phyloP scores from a whole-genome alignment of 2,797 vertebrate species.

The Aeoliscus strigatus region DNA sequence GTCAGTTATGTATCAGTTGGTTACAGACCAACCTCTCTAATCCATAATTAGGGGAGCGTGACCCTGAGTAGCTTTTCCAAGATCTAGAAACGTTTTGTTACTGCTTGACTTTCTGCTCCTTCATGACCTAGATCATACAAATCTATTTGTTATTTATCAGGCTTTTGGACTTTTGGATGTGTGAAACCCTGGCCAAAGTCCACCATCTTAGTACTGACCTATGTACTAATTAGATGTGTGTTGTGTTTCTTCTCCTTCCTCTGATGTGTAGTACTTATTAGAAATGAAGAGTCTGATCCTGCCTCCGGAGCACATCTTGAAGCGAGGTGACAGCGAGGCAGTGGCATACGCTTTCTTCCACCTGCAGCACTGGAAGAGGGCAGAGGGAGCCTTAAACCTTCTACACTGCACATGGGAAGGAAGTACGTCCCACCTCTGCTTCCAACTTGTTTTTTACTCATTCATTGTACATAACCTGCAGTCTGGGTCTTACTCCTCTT shows the following conservation, averaged over 20 bases:
- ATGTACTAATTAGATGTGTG: slow-evolving; percentile 2
- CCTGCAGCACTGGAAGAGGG: slow-evolving; percentile 97
- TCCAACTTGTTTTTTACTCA: no score
- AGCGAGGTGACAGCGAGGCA: slow-evolving; percentile 96
- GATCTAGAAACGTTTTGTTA: no score
- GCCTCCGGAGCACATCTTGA: slow-evolving; percentile 96
- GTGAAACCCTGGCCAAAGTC: neutral
- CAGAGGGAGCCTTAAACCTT: slow-evolving; percentile 95
- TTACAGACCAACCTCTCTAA: no score
- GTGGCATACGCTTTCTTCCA: slow-evolving; percentile 98
- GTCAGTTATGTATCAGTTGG: no score
- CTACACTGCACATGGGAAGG: slow-evolving; percentile 99
- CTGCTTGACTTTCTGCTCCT: no score
- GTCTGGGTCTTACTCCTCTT: no score
- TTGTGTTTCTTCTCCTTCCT: slow-evolving; percentile 7
- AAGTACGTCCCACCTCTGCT: no score
- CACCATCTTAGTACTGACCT: neutral
- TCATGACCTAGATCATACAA: no score
- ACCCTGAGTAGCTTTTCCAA: no score
- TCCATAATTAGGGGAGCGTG: no score
- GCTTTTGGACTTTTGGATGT: neutral
- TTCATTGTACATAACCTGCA: no score
- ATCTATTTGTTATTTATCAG: no score
- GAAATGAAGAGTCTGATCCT: slow-evolving; percentile 99
- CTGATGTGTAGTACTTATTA: slow-evolving; percentile 86